Evolutionary conservation across 2,113 vertebrate species (phyloP).

Genomic region (Sylvia atricapilla): DNA sequence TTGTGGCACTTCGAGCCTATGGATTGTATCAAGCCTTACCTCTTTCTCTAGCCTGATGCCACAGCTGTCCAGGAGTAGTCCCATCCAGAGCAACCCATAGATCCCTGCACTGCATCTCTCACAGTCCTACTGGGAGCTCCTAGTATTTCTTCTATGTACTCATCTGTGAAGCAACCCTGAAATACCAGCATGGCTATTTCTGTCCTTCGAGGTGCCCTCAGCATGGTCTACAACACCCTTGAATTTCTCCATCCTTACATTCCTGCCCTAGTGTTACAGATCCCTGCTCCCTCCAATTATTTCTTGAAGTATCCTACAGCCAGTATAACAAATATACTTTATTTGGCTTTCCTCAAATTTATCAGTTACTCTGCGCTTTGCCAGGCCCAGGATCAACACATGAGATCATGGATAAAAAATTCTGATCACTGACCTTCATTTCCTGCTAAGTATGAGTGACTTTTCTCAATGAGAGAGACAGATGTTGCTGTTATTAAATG

Average conservation of each 20-base stretch:
- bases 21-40: background rate
- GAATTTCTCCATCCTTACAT: background rate
- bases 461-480: background rate
- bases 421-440: background rate
- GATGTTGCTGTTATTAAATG: background rate
- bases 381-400: background rate
- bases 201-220: background rate
- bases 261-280: background rate
- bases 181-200: background rate
- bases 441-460: background rate
- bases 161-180: background rate
- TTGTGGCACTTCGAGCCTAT: background rate
- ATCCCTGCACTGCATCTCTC: background rate
- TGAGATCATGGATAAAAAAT: background rate
- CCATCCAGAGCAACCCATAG: background rate
- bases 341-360: background rate
- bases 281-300: background rate
- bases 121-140: background rate
- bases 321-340: background rate
- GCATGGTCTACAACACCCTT: rapidly evolving
- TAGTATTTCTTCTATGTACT: background rate
- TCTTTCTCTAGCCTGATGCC: background rate
- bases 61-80: background rate
- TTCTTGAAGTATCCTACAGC: background rate
- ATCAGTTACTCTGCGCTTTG: background rate